Evolutionary conservation across 1,140 invertebrate species (phyloP).

Genomic region (Antheraea mylitta): DNA sequence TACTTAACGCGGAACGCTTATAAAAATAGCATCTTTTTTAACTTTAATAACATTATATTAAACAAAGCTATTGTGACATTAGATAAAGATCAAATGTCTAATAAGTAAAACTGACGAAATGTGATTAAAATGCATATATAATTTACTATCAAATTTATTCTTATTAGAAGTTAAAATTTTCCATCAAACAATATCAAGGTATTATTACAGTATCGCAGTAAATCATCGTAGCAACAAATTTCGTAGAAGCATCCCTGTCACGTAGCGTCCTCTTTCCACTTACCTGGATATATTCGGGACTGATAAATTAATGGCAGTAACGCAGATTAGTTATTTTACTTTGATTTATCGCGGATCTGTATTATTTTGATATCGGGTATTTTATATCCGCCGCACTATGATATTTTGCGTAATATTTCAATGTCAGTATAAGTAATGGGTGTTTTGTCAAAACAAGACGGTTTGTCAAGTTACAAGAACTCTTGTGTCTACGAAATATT

Average conservation of each 20-base stretch:
- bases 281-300: not conserved
- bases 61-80: no score
- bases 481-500: not conserved
- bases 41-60: no score
- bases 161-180: no score
- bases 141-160: no score
- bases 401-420: not conserved
- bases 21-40: no score
- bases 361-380: not conserved
- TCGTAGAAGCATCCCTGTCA: not conserved
- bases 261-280: not conserved
- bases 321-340: not conserved
- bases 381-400: not conserved
- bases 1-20: no score
- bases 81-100: no score
- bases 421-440: not conserved
- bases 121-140: no score
- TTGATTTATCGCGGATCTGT: constrained; percentile 1
- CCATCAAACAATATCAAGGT: no score
- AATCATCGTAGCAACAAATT: not conserved
- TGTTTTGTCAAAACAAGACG: constrained; percentile 1
- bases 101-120: no score
- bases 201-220: not conserved
- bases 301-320: constrained; percentile 3
- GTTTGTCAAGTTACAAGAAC: constrained; percentile 1